A percentile compares a stretch with the other conserved stretches of the same genome.
Evolutionary conservation across 2,113 vertebrate genomes (phyloP).

Genomic region (Seriola rivoliana): DNA sequence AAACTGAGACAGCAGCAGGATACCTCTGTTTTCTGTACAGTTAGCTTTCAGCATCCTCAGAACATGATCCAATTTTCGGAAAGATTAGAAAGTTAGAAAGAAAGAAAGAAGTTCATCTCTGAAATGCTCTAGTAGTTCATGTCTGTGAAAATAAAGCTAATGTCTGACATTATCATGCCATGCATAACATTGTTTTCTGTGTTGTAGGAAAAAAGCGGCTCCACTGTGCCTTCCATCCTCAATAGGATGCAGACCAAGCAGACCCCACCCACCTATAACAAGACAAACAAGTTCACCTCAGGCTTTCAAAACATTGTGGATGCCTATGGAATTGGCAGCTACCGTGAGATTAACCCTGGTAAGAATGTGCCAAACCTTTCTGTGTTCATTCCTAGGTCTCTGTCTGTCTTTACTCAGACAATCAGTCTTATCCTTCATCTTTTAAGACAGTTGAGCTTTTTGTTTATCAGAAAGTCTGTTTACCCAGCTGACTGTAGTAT

Average conservation of each 20-base stretch:
- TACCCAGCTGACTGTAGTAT: constrained; percentile 36
- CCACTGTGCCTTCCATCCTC: constrained; percentile 97
- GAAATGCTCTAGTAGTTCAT: not conserved
- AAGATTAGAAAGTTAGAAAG: no score
- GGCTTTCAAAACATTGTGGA: constrained; percentile 99
- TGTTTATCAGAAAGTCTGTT: constrained; percentile 23
- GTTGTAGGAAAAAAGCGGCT: constrained; percentile 94
- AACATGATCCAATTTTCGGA: no score
- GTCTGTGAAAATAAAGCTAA: not conserved
- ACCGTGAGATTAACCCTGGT: constrained; percentile 99
- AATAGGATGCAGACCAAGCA: constrained; percentile 98
- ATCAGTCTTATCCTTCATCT: not conserved
- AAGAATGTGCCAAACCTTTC: constrained; percentile 6
- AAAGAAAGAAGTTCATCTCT: no score
- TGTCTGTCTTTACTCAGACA: not conserved
- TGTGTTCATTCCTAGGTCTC: not conserved
- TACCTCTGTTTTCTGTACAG: no score
- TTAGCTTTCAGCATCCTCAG: no score
- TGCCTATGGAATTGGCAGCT: constrained; percentile 96
- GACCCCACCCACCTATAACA: constrained; percentile 97
- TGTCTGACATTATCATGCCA: not conserved
- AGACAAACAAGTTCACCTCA: constrained; percentile 97
- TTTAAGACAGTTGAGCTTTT: not conserved
- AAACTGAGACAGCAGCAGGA: no score
- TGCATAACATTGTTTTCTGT: not conserved